Evolutionary conservation across 2,113 vertebrate species (phyloP).

Genomic region (Eolophus roseicapilla): DNA sequence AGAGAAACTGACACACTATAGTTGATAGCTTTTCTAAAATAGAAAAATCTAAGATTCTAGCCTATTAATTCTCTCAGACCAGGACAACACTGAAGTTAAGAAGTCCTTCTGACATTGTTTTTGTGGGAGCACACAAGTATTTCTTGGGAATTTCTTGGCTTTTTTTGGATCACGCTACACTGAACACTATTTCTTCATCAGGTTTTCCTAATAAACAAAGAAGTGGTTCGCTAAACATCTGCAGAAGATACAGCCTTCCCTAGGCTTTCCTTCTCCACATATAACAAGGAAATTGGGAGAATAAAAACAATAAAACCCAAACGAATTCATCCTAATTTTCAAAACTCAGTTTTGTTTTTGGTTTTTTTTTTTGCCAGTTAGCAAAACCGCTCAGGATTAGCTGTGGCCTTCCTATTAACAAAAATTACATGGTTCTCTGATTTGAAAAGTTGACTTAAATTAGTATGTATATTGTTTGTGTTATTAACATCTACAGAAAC

Average conservation of each 20-base stretch:
- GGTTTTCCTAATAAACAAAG: not conserved
- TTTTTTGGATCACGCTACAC: not conserved
- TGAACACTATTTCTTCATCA: not conserved
- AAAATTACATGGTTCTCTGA: not conserved
- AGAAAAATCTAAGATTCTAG: not conserved
- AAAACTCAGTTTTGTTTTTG: not conserved
- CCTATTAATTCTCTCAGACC: not conserved
- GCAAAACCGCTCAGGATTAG: not conserved
- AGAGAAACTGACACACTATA: not conserved
- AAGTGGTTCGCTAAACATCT: not conserved
- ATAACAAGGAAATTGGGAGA: not conserved
- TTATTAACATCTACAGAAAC: not conserved
- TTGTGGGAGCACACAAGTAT: not conserved
- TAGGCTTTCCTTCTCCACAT: not conserved
- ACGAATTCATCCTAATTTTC: not conserved
- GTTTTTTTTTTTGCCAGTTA: not conserved
- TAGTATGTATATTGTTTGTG: not conserved
- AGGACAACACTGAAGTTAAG: not conserved
- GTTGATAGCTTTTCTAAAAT: not conserved
- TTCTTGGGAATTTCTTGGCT: not conserved
- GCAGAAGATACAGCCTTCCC: not conserved
- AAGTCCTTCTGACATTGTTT: not conserved
- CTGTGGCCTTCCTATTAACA: not conserved
- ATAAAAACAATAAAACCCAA: not conserved
- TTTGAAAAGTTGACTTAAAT: not conserved